phyloP scores from a whole-genome alignment of 2,113 vertebrate genomes.

The Morone chrysops region DNA sequence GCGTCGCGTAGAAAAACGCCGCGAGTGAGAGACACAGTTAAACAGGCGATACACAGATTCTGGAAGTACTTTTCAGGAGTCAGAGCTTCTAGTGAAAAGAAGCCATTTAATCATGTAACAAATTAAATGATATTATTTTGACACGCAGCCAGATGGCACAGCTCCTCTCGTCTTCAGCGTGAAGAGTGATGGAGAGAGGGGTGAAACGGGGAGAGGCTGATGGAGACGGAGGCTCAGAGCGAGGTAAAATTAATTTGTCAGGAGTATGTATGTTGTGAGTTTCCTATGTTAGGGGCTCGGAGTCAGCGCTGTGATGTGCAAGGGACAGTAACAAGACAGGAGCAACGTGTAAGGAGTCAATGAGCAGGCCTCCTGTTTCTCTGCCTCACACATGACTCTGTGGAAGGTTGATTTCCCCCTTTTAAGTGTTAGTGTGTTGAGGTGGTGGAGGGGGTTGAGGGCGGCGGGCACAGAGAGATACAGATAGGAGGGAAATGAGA shows the following conservation, averaged over 20 bases:
- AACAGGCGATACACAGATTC: slow-evolving; percentile 29
- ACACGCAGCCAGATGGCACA: slow-evolving; percentile 82
- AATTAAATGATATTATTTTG: slow-evolving; percentile 85
- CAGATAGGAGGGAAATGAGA: slow-evolving; percentile 61
- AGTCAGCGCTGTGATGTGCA: slow-evolving; percentile 50
- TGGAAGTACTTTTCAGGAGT: slow-evolving; percentile 56
- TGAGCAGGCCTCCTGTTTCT: slow-evolving; percentile 71
- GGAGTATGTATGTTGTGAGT: slow-evolving; percentile 52
- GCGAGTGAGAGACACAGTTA: slow-evolving; percentile 17
- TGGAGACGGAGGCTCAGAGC: slow-evolving; percentile 33
- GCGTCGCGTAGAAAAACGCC: slow-evolving; percentile 26
- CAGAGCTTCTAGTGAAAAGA: slow-evolving; percentile 76
- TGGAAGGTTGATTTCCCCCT: slow-evolving; percentile 68
- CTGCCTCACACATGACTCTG: slow-evolving; percentile 48
- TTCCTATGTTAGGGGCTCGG: slow-evolving; percentile 50
- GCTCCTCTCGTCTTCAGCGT: slow-evolving; percentile 71
- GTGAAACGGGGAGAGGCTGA: slow-evolving; percentile 50
- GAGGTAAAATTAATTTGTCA: slow-evolving; percentile 72
- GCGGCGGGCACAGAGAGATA: slow-evolving; percentile 43
- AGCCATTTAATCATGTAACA: slow-evolving; percentile 81
- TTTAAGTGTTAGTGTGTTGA: slow-evolving; percentile 68
- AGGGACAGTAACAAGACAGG: slow-evolving; percentile 66
- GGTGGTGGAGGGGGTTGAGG: slow-evolving; percentile 37
- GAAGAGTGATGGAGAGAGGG: slow-evolving; percentile 60
- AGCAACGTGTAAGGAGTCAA: slow-evolving; percentile 74